Evolutionary conservation across 2,888 invertebrate genomes (phyloP), one percentile per base, ranked within the genome.

Genomic region (Rhagonycha lutea): DNA sequence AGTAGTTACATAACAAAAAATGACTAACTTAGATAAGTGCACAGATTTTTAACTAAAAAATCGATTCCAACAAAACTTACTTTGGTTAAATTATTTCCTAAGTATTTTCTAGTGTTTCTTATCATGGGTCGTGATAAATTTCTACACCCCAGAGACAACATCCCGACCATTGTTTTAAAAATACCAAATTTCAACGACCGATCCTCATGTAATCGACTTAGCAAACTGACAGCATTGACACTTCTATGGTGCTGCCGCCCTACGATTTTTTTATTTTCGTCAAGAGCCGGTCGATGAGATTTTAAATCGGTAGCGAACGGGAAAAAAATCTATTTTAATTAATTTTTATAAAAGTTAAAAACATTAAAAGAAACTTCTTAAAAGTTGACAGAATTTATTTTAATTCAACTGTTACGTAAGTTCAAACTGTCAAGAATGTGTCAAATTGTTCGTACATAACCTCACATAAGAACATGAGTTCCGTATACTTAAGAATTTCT

Each of bases 401-500:
- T 26, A 65, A 65, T n/a, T 65, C 32, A 18, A 47, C n/a, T n/a
- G 47, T 47, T 47, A 47, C 47, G 47, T 47, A 47, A 47, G 47
- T 47, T 47, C 2, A 12, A 47, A n/a, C 47, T 47, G 47, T 47
- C 47, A 47, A 7, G n/a, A n/a, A 47, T 47, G 47, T 47, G 47
- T 47, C 47, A 47, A 7, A 47, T 7, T 2, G 32, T 68, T 14
- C 68, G 12, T 3, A 12, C 18, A 8, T 70, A 73, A 71, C 60
- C 28, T 60, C 26, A 68, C n/a, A 14, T 32, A 14, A 1, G 11
- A 28, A 18, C 18, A 80, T 80, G 80, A 75, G 76, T 32, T 83
- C 83, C 70, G 91, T 90, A 84, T 95, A 94, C 84, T 94, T 92
- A 86, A 91, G 93, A 87, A 94, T 94, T 85, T 87, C 93, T 60